phyloP scores from a whole-genome alignment of 2,113 vertebrate genomes.

The Nyctereutes procyonoides region DNA sequence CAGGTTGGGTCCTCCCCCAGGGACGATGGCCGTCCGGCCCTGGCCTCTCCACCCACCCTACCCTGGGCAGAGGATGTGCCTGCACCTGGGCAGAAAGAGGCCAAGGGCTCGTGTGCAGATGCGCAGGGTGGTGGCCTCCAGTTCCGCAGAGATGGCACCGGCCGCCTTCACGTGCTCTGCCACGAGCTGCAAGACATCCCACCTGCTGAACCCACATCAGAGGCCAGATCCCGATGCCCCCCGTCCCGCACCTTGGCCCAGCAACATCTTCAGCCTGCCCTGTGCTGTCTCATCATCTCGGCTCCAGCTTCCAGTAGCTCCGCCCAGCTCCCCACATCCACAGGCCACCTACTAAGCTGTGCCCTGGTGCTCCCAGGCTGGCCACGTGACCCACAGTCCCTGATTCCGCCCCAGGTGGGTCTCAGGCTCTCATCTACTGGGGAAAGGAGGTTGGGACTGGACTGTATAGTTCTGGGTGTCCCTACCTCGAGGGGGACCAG shows the following conservation, averaged over 20 bases:
- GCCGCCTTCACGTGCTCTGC: slow-evolving; percentile 80
- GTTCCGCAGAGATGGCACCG: slow-evolving; percentile 77
- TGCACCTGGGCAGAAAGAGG: slow-evolving; percentile 85
- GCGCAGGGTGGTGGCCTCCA: slow-evolving; percentile 82
- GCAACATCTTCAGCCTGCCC: background rate
- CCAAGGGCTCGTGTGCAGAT: slow-evolving; percentile 81
- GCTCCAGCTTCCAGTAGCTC: background rate
- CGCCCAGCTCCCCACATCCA: too few relatives aligned
- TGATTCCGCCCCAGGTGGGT: background rate
- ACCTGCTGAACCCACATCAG: accelerated
- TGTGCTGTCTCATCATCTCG: background rate
- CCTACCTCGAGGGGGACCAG: background rate
- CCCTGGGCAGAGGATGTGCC: accelerated
- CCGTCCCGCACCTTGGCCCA: background rate
- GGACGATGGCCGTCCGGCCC: background rate
- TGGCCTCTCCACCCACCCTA: background rate
- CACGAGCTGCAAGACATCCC: slow-evolving; percentile 82
- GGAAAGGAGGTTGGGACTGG: background rate
- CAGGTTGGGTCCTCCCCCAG: background rate
- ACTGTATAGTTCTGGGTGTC: background rate
- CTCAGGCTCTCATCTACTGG: background rate
- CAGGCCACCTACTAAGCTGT: background rate
- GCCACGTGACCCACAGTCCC: accelerated
- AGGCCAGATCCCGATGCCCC: accelerated
- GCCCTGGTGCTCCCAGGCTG: background rate